Evolutionary conservation across 1,140 invertebrate genomes (phyloP).

Genomic region (Drosophila insularis): DNA sequence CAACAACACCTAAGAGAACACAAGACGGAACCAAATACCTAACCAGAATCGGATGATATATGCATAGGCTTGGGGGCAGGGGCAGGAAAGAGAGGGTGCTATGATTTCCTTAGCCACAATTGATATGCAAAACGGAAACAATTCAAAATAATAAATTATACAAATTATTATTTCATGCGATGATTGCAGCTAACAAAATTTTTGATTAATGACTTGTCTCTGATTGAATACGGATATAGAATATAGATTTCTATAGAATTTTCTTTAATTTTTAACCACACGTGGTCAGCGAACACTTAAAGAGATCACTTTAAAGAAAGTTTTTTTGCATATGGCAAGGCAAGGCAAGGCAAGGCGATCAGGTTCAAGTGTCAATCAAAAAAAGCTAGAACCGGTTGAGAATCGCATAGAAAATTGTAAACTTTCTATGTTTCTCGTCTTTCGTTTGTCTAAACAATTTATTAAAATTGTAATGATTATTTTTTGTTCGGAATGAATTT

Average conservation of each 20-base stretch:
- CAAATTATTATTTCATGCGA: conserved; percentile 17
- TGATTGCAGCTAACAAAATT: conserved; percentile 35
- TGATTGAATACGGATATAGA: conserved; percentile 12
- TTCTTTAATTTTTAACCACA: neutral
- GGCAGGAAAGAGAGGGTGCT: conserved; percentile 1
- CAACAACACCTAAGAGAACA: conserved; percentile 1
- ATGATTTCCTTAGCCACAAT: conserved; percentile 23
- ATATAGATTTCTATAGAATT: neutral
- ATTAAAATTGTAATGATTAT: too few species aligned
- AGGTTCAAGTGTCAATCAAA: neutral
- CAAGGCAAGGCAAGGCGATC: neutral
- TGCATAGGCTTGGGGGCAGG: too few species aligned
- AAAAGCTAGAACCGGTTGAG: neutral
- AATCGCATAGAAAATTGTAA: neutral
- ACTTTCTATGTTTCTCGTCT: too few species aligned
- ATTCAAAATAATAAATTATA: conserved; percentile 36
- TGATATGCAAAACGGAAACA: conserved; percentile 67
- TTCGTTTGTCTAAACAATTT: too few species aligned
- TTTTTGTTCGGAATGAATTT: too few species aligned
- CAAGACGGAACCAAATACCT: conserved; percentile 50
- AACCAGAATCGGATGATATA: conserved; percentile 23
- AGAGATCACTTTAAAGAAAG: conserved; percentile 1
- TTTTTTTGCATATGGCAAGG: conserved; percentile 2
- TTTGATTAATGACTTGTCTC: conserved; percentile 42
- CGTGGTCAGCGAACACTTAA: neutral